phyloP scores from a whole-genome alignment of 1,140 invertebrate species.

The Ceratoteleas bidentatus region DNA sequence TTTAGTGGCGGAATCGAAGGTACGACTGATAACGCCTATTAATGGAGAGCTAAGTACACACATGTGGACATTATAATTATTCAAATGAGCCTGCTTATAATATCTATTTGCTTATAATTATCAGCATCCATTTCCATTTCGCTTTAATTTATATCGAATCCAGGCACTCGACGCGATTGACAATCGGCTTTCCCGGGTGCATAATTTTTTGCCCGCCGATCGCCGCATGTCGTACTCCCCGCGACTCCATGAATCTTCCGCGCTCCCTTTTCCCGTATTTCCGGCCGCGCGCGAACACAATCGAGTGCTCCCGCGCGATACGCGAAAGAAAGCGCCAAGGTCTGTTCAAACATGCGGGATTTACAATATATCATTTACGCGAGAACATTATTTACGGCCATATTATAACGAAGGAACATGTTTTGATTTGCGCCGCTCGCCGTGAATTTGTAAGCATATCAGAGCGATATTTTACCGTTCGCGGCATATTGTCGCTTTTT shows the following conservation, averaged over 20 bases:
- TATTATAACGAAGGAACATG: constrained; percentile 40
- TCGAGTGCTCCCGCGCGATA: constrained; percentile 5
- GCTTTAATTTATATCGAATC: too few species aligned
- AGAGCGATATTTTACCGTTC: constrained; percentile 29
- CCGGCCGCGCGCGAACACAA: too few species aligned
- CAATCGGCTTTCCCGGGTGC: too few species aligned
- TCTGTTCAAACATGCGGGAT: constrained; percentile 19
- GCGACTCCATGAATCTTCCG: too few species aligned
- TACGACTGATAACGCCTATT: constrained; percentile 55
- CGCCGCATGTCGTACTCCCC: too few species aligned
- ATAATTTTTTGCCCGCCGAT: too few species aligned
- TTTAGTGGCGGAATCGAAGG: constrained; percentile 57
- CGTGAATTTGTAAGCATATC: constrained; percentile 35
- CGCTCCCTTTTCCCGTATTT: too few species aligned
- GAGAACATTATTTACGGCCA: constrained; percentile 41
- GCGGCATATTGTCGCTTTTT: not conserved
- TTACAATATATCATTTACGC: constrained; percentile 42
- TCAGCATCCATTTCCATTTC: not conserved
- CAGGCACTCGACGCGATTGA: too few species aligned
- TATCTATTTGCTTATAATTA: constrained; percentile 40
- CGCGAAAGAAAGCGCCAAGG: constrained; percentile 19
- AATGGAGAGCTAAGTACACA: constrained; percentile 51
- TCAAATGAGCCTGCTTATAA: constrained; percentile 29
- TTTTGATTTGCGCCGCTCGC: constrained; percentile 1
- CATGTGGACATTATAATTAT: constrained; percentile 46